These are phyloP conservation scores for Otolemur garnettii DNA, from an alignment of 2,113 vertebrate species.

Conservation along the genomic window DNA sequence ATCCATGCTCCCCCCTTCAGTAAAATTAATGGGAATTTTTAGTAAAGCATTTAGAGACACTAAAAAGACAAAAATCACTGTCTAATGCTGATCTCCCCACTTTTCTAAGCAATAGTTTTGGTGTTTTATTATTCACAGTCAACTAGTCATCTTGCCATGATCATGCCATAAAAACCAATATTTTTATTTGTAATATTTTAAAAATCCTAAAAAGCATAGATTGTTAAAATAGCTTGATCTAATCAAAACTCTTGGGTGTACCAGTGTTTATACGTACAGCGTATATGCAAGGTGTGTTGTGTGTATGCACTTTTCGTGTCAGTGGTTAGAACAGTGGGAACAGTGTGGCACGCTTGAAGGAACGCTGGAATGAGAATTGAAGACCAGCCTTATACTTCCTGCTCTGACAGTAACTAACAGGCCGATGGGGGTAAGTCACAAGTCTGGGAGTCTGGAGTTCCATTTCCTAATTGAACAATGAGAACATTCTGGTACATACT, in stretches of 20 bases:
- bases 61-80: background rate
- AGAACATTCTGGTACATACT: background rate
- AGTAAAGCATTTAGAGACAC: background rate
- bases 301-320: background rate
- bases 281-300: background rate
- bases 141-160: background rate
- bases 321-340: background rate
- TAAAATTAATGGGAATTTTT: constrained; percentile 18
- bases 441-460: background rate
- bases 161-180: background rate
- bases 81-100: background rate
- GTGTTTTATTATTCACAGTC: background rate
- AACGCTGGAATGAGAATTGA: background rate
- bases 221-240: background rate
- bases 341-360: background rate
- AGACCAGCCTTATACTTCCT: background rate
- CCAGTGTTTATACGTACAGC: background rate
- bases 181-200: constrained; percentile 26
- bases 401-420: background rate
- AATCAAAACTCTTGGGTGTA: background rate
- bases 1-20: background rate
- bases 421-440: background rate
- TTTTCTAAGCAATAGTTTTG: background rate
- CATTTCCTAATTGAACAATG: background rate
- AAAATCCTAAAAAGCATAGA: background rate